Percentiles rank a stretch among this genome's conserved stretches.
phyloP scores from a whole-genome alignment of 2,888 invertebrate genomes.

The Dicyrtoma fusca region DNA sequence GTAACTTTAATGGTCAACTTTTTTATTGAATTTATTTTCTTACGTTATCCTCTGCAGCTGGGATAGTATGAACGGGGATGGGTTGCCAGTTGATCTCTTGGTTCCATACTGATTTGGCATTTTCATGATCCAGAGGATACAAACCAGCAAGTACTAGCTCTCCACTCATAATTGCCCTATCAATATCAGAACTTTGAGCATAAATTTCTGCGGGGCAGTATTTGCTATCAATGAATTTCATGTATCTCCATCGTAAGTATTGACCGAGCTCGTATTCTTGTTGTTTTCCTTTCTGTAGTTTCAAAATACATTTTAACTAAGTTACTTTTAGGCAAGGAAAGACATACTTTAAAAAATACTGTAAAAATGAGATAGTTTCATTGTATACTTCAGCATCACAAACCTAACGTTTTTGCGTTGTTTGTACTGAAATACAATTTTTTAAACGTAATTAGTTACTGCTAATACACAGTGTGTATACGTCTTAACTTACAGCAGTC shows the following conservation, averaged over 20 bases:
- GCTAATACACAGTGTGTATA: no score
- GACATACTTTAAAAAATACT: no score
- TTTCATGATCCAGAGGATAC: conserved; percentile 63
- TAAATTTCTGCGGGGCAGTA: conserved; percentile 60
- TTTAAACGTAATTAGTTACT: no score
- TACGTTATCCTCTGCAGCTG: conserved; percentile 44
- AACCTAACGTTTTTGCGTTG: no score
- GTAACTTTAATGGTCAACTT: not conserved
- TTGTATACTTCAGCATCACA: no score
- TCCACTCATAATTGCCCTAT: conserved; percentile 86
- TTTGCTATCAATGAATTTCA: conserved; percentile 60
- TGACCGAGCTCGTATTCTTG: conserved; percentile 69
- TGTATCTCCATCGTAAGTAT: conserved; percentile 72
- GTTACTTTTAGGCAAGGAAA: not conserved
- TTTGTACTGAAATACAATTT: no score
- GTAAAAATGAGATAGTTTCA: not conserved
- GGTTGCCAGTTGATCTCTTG: conserved; percentile 58
- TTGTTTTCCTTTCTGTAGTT: conserved; percentile 57
- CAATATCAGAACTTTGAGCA: conserved; percentile 74
- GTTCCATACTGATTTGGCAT: conserved; percentile 68
- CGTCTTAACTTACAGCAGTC: conserved; percentile 76
- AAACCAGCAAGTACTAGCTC: conserved; percentile 78
- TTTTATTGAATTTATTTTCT: not conserved
- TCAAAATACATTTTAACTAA: conserved; percentile 16
- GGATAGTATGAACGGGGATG: conserved; percentile 45